phyloP scores from a whole-genome alignment of 2,888 invertebrate species.

The Peribatodes rhomboidaria region DNA sequence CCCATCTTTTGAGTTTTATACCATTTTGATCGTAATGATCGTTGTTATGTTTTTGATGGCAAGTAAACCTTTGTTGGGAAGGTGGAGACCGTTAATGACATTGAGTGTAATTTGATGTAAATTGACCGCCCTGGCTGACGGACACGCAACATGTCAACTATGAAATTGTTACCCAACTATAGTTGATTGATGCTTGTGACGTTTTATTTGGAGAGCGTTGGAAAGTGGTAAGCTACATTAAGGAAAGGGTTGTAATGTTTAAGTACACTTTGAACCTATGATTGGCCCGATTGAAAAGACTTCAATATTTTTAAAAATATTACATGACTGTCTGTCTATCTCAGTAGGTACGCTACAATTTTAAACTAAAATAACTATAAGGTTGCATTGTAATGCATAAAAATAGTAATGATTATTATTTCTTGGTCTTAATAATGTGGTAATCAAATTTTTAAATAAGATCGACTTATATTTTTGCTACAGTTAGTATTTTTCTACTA shows the following conservation, averaged over 20 bases:
- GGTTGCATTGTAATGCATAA: too few relatives aligned
- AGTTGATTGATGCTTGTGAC: conserved; percentile 75
- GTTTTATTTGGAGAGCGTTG: conserved; percentile 22
- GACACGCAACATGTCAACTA: conserved; percentile 84
- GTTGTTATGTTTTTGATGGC: conserved; percentile 41
- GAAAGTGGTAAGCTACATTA: not conserved
- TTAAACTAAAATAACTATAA: too few relatives aligned
- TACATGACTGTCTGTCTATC: too few relatives aligned
- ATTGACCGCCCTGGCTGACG: conserved; percentile 73
- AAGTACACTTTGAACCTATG: not conserved
- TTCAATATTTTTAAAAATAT: too few relatives aligned
- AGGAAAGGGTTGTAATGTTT: not conserved
- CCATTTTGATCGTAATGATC: conserved; percentile 60
- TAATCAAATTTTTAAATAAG: too few relatives aligned
- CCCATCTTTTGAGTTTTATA: conserved; percentile 43
- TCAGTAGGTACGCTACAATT: too few relatives aligned
- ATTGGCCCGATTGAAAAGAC: too few relatives aligned
- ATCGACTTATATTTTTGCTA: too few relatives aligned
- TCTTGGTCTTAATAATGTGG: too few relatives aligned
- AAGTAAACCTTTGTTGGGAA: conserved; percentile 59
- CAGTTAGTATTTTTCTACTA: not conserved
- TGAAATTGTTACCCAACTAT: conserved; percentile 81
- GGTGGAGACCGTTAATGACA: conserved; percentile 75
- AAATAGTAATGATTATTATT: too few relatives aligned
- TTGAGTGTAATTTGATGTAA: conserved; percentile 82